Evolutionary conservation across 2,888 invertebrate species (phyloP).

Genomic region (Gymnocheta viridis): DNA sequence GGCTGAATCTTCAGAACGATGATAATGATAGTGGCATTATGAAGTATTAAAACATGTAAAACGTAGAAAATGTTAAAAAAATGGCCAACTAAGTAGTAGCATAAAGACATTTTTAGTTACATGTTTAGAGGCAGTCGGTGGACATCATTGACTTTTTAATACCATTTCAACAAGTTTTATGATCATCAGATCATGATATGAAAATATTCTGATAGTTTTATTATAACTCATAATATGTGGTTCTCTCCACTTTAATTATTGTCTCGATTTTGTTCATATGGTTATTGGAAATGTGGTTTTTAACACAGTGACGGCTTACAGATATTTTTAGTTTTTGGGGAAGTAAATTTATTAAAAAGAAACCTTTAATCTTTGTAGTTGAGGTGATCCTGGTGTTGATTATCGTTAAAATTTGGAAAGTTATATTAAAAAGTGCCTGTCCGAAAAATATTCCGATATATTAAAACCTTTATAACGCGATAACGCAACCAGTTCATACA

Average conservation of each 20-base stretch:
- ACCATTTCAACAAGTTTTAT: slow-evolving; percentile 52
- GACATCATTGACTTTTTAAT: slow-evolving; percentile 47
- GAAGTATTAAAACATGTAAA: slow-evolving; percentile 53
- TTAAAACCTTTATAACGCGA: no score
- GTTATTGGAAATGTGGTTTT: slow-evolving; percentile 21
- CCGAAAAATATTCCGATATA: no score
- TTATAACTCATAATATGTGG: slow-evolving; percentile 41
- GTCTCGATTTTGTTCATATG: slow-evolving; percentile 25
- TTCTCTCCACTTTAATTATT: slow-evolving; percentile 10
- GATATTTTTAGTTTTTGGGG: no score
- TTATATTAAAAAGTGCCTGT: no score
- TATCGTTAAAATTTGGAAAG: no score
- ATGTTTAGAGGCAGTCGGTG: slow-evolving; percentile 43
- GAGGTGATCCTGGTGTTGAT: no score
- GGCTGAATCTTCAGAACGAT: slow-evolving; percentile 8
- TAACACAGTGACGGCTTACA: not conserved
- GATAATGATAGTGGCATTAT: slow-evolving; percentile 32
- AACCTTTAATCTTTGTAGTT: no score
- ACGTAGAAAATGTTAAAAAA: slow-evolving; percentile 44
- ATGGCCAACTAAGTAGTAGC: not conserved
- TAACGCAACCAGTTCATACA: no score
- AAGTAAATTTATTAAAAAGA: no score
- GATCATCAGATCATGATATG: slow-evolving; percentile 48
- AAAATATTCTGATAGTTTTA: slow-evolving; percentile 51
- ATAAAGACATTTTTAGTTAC: not conserved